These are phyloP conservation scores for Lepidocolaptes lacrymiger DNA, from an alignment of 2,797 vertebrate genomes.

Conservation along the genomic window DNA sequence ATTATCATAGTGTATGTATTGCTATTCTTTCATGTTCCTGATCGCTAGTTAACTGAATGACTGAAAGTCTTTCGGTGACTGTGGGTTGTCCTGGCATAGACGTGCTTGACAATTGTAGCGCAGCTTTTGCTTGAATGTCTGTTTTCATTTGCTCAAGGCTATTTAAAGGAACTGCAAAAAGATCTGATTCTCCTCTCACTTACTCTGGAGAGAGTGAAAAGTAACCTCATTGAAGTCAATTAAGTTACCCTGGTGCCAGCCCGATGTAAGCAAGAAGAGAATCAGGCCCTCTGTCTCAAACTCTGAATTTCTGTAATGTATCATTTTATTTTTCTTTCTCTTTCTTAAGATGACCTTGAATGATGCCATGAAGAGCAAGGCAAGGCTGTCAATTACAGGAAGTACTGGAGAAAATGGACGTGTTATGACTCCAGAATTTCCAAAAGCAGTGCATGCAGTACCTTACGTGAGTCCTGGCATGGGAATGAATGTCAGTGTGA, in stretches of 20 bases:
- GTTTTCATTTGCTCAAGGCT: slow-evolving; percentile 75
- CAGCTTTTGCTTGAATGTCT: slow-evolving; percentile 62
- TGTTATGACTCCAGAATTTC: slow-evolving; percentile 98
- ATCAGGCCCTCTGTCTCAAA: slow-evolving; percentile 34
- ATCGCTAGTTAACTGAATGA: slow-evolving; percentile 67
- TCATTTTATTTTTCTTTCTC: slow-evolving; percentile 67
- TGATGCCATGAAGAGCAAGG: slow-evolving; percentile 96
- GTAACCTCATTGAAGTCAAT: slow-evolving; percentile 48
- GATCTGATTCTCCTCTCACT: slow-evolving; percentile 61
- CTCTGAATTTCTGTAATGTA: slow-evolving; percentile 50
- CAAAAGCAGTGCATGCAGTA: slow-evolving; percentile 98
- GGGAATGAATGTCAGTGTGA: slow-evolving; percentile 99
- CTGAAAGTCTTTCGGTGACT: slow-evolving; percentile 66
- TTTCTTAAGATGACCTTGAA: slow-evolving; percentile 94
- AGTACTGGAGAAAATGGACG: slow-evolving; percentile 98
- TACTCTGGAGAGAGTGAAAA: slow-evolving; percentile 59
- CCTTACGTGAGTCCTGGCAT: slow-evolving; percentile 97
- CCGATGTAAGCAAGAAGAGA: slow-evolving; percentile 51
- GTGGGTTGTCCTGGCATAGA: slow-evolving; percentile 58
- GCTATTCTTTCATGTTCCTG: slow-evolving; percentile 78
- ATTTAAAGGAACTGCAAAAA: slow-evolving; percentile 60
- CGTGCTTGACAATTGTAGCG: slow-evolving; percentile 70
- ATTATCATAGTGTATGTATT: slow-evolving; percentile 81
- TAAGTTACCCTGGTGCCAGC: slow-evolving; percentile 34
- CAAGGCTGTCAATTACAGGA: slow-evolving; percentile 97